Conservation (phyloP, 2,113 vertebrate genomes). For the Scalopus aquaticus region DNA sequence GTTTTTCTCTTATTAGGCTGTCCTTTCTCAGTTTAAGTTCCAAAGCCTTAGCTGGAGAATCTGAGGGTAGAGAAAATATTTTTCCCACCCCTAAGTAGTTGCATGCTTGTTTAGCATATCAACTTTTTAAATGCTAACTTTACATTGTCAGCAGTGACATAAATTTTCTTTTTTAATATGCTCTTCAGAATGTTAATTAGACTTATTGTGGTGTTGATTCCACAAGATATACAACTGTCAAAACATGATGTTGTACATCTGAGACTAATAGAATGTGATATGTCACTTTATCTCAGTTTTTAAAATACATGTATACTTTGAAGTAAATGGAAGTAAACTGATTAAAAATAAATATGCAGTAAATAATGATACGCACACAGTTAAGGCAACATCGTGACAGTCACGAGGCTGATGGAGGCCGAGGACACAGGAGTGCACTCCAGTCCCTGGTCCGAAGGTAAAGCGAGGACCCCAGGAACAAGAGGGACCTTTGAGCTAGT, state of each 20-base stretch:
- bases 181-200: not conserved
- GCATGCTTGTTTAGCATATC: not conserved
- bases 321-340: not conserved
- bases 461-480: not conserved
- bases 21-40: not conserved
- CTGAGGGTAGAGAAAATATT: not conserved
- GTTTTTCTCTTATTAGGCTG: not conserved
- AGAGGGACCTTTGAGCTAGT: not conserved
- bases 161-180: constrained; percentile 13
- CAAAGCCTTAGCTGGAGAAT: not conserved
- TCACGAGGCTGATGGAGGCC: not conserved
- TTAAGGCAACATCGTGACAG: not conserved
- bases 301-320: not conserved
- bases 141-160: not conserved
- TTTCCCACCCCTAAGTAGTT: not conserved
- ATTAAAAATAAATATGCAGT: not conserved
- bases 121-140: not conserved
- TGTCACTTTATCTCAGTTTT: not conserved
- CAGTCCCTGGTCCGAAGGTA: not conserved
- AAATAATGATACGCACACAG: not conserved
- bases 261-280: not conserved
- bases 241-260: not conserved
- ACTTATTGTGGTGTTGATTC: not conserved
- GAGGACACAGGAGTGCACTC: not conserved
- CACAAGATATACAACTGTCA: no score